Evolutionary conservation across 2,113 vertebrate genomes (phyloP), one percentile per base, ranked within the genome.

Genomic region (Megaptera novaeangliae): DNA sequence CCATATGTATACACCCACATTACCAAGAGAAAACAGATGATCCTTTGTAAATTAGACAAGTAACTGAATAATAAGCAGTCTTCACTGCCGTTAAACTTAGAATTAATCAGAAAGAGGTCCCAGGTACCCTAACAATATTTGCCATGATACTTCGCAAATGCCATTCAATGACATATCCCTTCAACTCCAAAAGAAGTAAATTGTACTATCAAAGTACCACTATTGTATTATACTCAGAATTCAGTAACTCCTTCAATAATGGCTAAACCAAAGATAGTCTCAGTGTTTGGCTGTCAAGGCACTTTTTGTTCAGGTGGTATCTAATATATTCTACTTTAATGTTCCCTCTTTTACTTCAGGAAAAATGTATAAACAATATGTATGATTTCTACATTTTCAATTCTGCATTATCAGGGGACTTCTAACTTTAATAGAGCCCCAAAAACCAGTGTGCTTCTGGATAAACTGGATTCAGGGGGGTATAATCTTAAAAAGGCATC

Each of bases 101-200:
- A 88, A 69, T 80, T 21, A 68, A 49, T 92, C 44, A 55, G 18
- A 87, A 6, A 7, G 3, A 72, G 1, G 8, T 44, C 66, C 12
- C 21, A 27, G 5, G 11, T 52, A 77, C 39, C 9, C 39, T 72
- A 84, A 95, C 25, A 36, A 46, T 91, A 68, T 75, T 92, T 96
- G 10, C 10, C 61, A 68, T 27, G 17, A 72, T 71, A 85, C 4
- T 52, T 92, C 44, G 44, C 17, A 41, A 93, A 63, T 71, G 41
- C 21, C 84, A 75, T 64, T 12, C 59, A 81, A 18, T 23, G 27
- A 23, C 36, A 31, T 15, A 52, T 23, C 23, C 6, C 18, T 95
- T 72, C 59, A 21, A 69, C 2, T 18, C 55, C 6, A 57, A 78
- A 57, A 61, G 11, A 87, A 77, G 21, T 3, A 31, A 87, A 61